A percentile compares a stretch with the other conserved stretches of the same genome.
Conservation (phyloP, 2,113 vertebrate species). For the Eolophus roseicapilla region DNA sequence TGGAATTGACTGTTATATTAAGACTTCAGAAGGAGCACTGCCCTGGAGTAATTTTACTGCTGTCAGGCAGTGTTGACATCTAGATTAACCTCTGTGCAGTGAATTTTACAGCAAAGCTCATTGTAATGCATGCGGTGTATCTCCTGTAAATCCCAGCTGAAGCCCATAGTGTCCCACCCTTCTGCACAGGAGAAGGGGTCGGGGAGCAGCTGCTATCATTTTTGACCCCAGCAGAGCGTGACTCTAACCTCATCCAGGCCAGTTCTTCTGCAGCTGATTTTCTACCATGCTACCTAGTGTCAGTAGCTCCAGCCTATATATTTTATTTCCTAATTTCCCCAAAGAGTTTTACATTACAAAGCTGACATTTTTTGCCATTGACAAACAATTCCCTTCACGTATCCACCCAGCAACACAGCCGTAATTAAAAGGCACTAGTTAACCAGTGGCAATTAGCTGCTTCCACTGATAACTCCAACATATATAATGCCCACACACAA, state of each 20-base stretch:
- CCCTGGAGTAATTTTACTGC: constrained; percentile 77
- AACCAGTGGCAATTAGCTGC: neutral
- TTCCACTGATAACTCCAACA: neutral
- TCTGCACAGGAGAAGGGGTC: constrained; percentile 15
- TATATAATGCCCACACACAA: neutral
- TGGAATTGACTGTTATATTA: constrained; percentile 80
- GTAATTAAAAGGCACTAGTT: constrained; percentile 27
- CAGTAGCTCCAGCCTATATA: neutral
- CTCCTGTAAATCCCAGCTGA: constrained; percentile 62
- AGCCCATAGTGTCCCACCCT: constrained; percentile 32
- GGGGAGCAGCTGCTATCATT: neutral
- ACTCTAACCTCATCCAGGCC: constrained; percentile 40
- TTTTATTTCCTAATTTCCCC: neutral
- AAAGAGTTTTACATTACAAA: constrained; percentile 28
- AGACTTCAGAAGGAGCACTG: constrained; percentile 78
- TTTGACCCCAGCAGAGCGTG: neutral
- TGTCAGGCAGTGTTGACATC: constrained; percentile 78
- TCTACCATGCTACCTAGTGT: neutral
- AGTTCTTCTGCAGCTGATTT: constrained; percentile 50
- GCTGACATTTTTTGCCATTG: neutral
- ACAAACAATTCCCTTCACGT: neutral
- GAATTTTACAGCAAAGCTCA: constrained; percentile 69
- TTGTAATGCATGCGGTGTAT: constrained; percentile 68
- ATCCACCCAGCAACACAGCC: neutral
- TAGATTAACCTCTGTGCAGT: constrained; percentile 80